Base-by-base conservation (phyloP, 2,797 vertebrate genomes). In the Amphiprion clarkii region DNA sequence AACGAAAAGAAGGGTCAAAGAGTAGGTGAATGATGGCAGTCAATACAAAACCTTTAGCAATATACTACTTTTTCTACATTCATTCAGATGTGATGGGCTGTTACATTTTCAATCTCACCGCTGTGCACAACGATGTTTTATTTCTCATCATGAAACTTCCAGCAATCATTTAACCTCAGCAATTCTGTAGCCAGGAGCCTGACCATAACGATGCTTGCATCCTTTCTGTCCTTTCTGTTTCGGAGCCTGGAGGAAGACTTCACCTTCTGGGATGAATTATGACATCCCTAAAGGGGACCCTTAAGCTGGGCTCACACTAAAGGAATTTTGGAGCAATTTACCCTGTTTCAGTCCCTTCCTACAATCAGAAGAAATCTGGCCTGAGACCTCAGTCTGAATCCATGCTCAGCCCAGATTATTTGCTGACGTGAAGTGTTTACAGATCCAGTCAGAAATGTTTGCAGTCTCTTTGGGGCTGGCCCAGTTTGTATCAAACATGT, bases 1-100 rank as follows among this genome's bases (percentile, higher is more conserved):
- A 53, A 49, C 74, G 14, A 51, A 6, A 33, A 7, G 33, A 8
- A 69, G 17, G 29, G 48, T 51, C 6, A 60, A 56, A 54, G 17
- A 63, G 39, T 2, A 62, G 57, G 3, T 21, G 55, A 65, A 58
- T 33, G 51, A 66, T 68, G 25, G 11, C 54, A 71, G 17, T 25
- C 42, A 59, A 13, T 51, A 31, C 33, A 54, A 36, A 74, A 21
- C 33, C 36, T 64, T 67, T 23, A 23, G 25, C 16, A 19, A 56
- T 29, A 36, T 31, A 48, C 46, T 25, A 36, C 3, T 39, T 39
- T 33, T 70, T 42, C 14, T 23, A 36, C 27, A 40, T 61, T 44
- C n/a, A 58, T 16, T 54, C 29, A 21, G 31, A 59, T 4, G 17
- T 59, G 21, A 71, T 5, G 19, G 16, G 29, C 13, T 23, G 46